Conservation (phyloP, 2,113 vertebrate genomes). For the Delphinus delphis region DNA sequence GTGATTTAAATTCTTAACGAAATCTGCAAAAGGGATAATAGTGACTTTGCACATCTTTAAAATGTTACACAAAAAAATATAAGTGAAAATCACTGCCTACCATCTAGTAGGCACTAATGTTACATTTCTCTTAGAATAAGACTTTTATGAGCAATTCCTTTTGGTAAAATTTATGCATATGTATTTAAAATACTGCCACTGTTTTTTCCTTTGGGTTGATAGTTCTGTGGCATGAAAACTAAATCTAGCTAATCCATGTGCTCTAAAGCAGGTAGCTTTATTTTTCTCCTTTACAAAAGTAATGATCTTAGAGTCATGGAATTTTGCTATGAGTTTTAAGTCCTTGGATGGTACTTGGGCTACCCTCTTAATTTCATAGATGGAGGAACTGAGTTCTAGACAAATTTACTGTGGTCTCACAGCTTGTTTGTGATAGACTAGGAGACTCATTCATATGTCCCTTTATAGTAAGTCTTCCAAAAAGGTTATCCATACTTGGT, state of each 20-base stretch:
- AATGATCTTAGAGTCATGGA: not conserved
- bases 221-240: not conserved
- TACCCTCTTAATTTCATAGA: not conserved
- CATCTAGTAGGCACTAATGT: not conserved
- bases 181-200: not conserved
- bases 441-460: not conserved
- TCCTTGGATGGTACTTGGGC: not conserved
- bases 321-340: not conserved
- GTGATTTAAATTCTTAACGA: not conserved
- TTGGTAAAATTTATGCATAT: not conserved
- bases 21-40: not conserved
- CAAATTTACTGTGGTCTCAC: slow-evolving; percentile 37
- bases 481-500: not conserved
- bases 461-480: not conserved
- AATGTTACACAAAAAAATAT: not conserved
- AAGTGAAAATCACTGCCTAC: not conserved
- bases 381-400: slow-evolving; percentile 46
- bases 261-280: not conserved
- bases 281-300: not conserved
- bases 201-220: not conserved
- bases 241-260: not conserved
- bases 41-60: not conserved
- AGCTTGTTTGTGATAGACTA: not conserved
- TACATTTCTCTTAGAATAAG: not conserved
- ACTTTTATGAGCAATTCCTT: not conserved